Base-by-base conservation (phyloP, 2,797 vertebrate species). In the Pangasius mekongensis region DNA sequence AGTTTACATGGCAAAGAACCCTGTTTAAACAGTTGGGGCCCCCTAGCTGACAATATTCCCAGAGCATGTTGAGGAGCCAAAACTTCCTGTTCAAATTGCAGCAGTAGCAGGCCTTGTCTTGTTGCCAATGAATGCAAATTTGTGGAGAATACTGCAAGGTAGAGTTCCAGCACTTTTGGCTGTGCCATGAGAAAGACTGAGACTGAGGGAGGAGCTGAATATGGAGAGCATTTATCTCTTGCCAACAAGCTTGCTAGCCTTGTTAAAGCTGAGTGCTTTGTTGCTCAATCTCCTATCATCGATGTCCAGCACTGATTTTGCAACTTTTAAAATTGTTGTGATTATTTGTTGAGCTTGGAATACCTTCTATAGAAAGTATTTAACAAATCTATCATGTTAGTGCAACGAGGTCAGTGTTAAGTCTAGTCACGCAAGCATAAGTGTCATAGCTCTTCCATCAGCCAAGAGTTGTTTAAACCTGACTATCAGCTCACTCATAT, bases 101-200 rank as follows among this genome's bases (percentile, higher is more conserved):
- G 56, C 22, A 85, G 67, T 56, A 73, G 13, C 76, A 81, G 52
- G 52, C n/a, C 18, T 77, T 82, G 85, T 73, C 60, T 85, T 87
- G 77, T 76, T 82, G 82, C 66, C 86, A 89, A 89, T 90, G 83
- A 89, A 84, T 89, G 82, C 73, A 86, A 87, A 89, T 90, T 82
- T 85, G 82, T 87, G 84, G 74, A 56, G 62, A 69, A 83, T 78
- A 84, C 71, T 74, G 47, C 80, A 74, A 89, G 58, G 86, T 49
- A 80, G 56, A 62, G 81, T 74, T 81, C 49, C 64, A 83, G 39
- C 67, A 60, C 43, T 88, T 86, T 67, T 22, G 36, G 47, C 71
- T 85, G 64, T 77, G 76, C 84, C 73, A 58, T 33, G 36, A 84
- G 60, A 76, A 67, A 58, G 30, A 83, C 77, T 56, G 76, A 86